Percentiles rank a stretch among this genome's conserved stretches.
Conservation (phyloP, 1,140 invertebrate species). For the Drosophila equinoxialis region DNA sequence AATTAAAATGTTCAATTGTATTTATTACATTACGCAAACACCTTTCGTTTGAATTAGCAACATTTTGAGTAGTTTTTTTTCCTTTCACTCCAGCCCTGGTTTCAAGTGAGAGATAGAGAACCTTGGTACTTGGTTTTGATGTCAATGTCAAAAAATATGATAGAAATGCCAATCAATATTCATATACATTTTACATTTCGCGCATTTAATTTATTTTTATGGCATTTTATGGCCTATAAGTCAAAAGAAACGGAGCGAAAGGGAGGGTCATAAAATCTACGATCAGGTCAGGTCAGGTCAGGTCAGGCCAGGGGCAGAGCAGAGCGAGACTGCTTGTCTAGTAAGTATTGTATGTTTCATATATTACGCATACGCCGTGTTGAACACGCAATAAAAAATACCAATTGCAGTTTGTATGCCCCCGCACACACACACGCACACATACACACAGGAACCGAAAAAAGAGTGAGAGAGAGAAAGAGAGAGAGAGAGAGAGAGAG, state of each 20-base stretch:
- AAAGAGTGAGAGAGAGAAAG: no score
- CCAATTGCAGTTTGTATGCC: conserved; percentile 64
- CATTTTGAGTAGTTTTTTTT: background rate
- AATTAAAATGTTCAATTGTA: background rate
- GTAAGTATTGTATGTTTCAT: conserved; percentile 9
- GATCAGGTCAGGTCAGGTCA: conserved; percentile 6
- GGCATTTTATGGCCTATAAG: conserved; percentile 73
- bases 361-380: conserved; percentile 77
- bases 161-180: conserved; percentile 76
- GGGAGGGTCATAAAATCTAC: conserved; percentile 51
- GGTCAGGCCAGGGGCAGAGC: conserved; percentile 22
- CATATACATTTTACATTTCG: conserved; percentile 67
- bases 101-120: background rate
- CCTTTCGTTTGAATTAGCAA: background rate
- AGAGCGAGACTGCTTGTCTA: conserved; percentile 45
- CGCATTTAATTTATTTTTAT: conserved; percentile 77
- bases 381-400: conserved; percentile 80
- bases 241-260: conserved; percentile 47
- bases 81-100: background rate
- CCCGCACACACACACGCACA: conserved; percentile 15
- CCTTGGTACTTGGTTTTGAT: background rate
- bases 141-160: conserved; percentile 58
- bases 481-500: no score
- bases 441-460: background rate
- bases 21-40: background rate